These are phyloP conservation scores for Cacatua alba DNA, from an alignment of 2,113 vertebrate species.

Conservation along the genomic window DNA sequence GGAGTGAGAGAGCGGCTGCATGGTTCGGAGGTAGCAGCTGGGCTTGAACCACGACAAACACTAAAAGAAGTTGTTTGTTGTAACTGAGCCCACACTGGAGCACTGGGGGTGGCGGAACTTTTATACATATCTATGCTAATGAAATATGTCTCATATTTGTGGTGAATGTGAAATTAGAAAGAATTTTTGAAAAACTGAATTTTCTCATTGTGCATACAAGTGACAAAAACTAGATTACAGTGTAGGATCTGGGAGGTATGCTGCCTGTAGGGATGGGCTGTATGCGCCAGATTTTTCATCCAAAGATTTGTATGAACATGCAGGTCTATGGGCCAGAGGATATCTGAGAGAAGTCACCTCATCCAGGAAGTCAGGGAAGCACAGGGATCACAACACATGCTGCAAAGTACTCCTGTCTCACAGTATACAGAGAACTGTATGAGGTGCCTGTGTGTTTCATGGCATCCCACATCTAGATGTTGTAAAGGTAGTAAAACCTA, in stretches of 20 bases:
- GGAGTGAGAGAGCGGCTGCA: no score
- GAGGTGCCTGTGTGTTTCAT: not conserved
- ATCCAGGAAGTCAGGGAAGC: not conserved
- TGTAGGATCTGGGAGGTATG: not conserved
- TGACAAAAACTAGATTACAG: not conserved
- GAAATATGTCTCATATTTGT: not conserved
- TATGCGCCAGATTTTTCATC: not conserved
- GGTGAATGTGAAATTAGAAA: not conserved
- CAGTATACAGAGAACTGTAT: not conserved
- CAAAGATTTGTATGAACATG: not conserved
- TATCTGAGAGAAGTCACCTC: not conserved
- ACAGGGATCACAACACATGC: accelerated
- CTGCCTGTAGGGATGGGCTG: not conserved
- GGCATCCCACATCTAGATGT: not conserved
- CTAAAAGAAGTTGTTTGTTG: not conserved
- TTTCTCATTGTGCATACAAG: not conserved
- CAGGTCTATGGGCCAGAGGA: not conserved
- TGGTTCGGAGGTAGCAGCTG: no score
- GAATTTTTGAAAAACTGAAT: not conserved
- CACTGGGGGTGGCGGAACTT: not conserved
- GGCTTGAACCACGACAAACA: not conserved
- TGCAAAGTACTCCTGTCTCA: not conserved
- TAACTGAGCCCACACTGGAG: not conserved
- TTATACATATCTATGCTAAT: not conserved
- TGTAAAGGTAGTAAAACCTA: not conserved